Evolutionary conservation across 2,113 vertebrate genomes (phyloP), one percentile per base, ranked within the genome.

Genomic region (Colinus virginianus): DNA sequence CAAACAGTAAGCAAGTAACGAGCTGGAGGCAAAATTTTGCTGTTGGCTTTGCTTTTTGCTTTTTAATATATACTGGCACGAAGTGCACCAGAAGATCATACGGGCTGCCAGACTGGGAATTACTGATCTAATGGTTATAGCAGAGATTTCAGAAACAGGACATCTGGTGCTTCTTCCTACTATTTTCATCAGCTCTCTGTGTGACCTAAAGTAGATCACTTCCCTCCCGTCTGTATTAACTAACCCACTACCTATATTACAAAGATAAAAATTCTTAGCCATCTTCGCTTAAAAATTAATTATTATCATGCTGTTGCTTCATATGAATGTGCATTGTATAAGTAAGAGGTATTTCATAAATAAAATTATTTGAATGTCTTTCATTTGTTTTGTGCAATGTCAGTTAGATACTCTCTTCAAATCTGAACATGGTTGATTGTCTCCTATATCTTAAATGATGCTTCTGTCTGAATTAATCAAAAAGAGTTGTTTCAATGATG

Each of bases 381-480:
- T 78, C 34, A 88, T 94, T 74, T 90, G 66, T 62, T 90, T 92
- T 90, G 49, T 77, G 68, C 56, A 71, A 10, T 78, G 55, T 63
- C 59, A 86, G 28, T 62, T 42, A 84, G 63, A 93, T 26, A 26
- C 7, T 90, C 20, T 91, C 59, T 85, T 90, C 43, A 90, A 90
- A 94, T 91, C 23, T 87, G 84, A 85, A 82, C 40, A 58, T 79
- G 40, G 64, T 75, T 66, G 64, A 74, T 89, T 87, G 32, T 90
- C 56, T 90, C 21, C 78, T 83, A 9, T 80, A 75, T 78, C 51
- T 92, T 91, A 86, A 85, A 93, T 5, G 3, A 85, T 79, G 90
- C 61, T 72, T 91, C 82, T 87, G 62, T 87, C 92, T 80, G 68
- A 90, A 76, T 91, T 93, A 92, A 92, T 87, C 75, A 92, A 83